phyloP scores from a whole-genome alignment of 2,797 vertebrate genomes.

The Danio kyathit region DNA sequence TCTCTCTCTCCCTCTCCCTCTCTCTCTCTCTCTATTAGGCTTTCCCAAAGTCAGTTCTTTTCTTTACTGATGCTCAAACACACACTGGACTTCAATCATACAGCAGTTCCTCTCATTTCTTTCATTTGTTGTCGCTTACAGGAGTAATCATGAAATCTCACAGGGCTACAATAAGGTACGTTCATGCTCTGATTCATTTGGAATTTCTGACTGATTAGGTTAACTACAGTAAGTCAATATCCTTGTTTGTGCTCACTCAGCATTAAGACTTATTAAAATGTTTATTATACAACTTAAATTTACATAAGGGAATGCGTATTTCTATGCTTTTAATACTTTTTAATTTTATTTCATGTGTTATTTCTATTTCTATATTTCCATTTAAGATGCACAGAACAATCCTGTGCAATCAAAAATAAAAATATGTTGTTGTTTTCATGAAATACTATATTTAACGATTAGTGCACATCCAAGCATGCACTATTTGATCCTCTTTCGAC shows the following conservation, averaged over 20 bases:
- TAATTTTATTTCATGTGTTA: background rate
- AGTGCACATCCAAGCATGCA: no score
- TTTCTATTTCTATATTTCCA: background rate
- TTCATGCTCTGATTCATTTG: background rate
- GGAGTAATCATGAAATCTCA: background rate
- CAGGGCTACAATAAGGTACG: slow-evolving; percentile 11
- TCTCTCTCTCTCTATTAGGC: background rate
- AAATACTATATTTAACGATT: no score
- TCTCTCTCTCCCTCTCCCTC: slow-evolving; percentile 21
- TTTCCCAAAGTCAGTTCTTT: no score
- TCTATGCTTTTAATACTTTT: no score
- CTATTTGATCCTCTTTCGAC: slow-evolving; percentile 19
- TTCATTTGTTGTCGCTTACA: background rate
- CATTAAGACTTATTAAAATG: no score
- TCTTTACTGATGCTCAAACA: slow-evolving; percentile 46
- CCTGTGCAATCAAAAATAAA: no score
- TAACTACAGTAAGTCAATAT: no score
- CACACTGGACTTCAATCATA: slow-evolving; percentile 30
- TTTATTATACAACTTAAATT: no score
- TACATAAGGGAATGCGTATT: no score
- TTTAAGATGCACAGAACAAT: no score
- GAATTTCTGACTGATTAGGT: background rate
- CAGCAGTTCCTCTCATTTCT: background rate
- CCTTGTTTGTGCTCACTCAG: no score
- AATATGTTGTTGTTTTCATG: no score